Base-by-base conservation (phyloP, 1,140 invertebrate species). In the Luehdorfia chinensis region DNA sequence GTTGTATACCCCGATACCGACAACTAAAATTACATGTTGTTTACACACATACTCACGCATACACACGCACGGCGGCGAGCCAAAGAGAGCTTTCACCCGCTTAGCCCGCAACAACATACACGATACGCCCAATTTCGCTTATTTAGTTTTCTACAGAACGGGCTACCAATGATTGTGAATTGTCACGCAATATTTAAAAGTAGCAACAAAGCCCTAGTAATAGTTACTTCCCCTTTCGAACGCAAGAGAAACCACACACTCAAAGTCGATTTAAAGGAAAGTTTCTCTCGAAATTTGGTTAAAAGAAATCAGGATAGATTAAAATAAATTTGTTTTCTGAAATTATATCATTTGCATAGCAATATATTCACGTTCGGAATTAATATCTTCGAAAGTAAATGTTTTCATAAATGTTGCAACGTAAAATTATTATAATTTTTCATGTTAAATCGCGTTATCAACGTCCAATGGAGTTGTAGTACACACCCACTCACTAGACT, bases 11-110 rank as follows among this genome's bases (percentile, higher is more conserved):
- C 62, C 58, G 59, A 70, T 66, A 64, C 58, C 61, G 58, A 60
- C 50, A 54, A 75, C 69, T 71, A 72, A 76, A 78, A 84, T 80
- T 76, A 75, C 80, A 75, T 67, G 56, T 68, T 55, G n/a, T n/a
- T n/a, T n/a, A n/a, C n/a, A n/a, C n/a, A n/a, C n/a, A n/a, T n/a
- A 66, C 67, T 75, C 65, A 58, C 59, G 49, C 66, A 73, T 63
- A 65, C 57, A 51, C 51, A 54, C 60, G 59, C 57, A 25, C 49
- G 46, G 15, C 50, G 45, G 51, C 36, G 50, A 48, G 47, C 49
- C 48, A 47, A 50, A 37, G 55, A 66, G 47, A 66, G 73, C 69
- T 75, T 74, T 74, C 74, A 72, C 70, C 64, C 58, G 43, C 37
- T 14, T 15, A 11, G 28, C 3, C 44, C 23, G 47, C 16, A 13